Conservation (phyloP, 2,113 vertebrate species). For the Sinocyclocheilus maitianheensis region DNA sequence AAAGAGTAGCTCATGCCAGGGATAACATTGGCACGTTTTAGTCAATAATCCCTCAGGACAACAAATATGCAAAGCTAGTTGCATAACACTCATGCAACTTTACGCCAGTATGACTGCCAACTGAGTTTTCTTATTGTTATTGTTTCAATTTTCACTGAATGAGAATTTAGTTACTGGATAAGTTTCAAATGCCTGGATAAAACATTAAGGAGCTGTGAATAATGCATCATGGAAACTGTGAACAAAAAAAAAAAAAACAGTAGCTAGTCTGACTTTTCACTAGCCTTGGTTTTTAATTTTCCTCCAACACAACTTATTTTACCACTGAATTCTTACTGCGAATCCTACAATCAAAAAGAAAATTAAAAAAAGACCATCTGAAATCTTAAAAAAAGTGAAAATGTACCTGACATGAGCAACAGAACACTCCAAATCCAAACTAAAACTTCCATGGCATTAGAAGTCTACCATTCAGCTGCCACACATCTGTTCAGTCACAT, state of each 20-base stretch:
- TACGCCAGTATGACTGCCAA: neutral
- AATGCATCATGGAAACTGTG: neutral
- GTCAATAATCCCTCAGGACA: neutral
- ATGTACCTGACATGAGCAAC: constrained; percentile 72
- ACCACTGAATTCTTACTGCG: neutral
- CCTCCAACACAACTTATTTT: constrained; percentile 27
- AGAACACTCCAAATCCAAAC: constrained; percentile 69
- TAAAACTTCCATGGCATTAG: constrained; percentile 53
- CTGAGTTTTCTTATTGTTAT: neutral
- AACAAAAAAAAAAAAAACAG: neutral
- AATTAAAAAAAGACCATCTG: no score
- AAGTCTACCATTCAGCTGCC: neutral
- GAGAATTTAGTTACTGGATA: neutral
- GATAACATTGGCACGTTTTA: constrained; percentile 12
- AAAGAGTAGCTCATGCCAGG: neutral
- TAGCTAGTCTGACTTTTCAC: neutral
- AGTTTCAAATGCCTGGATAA: neutral
- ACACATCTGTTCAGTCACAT: constrained; percentile 26
- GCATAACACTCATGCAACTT: constrained; percentile 42
- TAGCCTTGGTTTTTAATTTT: neutral
- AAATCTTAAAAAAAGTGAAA: neutral
- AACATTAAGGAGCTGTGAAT: neutral
- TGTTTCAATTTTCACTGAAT: neutral
- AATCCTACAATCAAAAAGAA: neutral
- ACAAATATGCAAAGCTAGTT: constrained; percentile 33